Base-by-base conservation (phyloP, 2,113 vertebrate genomes). In the Eptesicus fuscus region DNA sequence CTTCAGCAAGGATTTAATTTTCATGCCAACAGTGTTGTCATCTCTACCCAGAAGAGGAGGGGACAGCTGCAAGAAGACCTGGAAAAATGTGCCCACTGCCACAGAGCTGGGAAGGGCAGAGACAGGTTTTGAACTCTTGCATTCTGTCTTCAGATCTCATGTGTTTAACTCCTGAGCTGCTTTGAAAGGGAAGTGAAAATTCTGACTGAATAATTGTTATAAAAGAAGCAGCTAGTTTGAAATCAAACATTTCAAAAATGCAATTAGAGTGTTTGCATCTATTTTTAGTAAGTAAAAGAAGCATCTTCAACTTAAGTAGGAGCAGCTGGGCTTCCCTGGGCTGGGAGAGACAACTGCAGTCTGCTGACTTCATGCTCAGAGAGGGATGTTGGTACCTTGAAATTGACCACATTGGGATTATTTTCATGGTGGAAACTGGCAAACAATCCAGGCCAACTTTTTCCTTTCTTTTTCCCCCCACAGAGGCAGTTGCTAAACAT, bases 401-500 rank as follows among this genome's bases (percentile, higher is more conserved):
- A 93, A 88, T 67, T 83, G 84, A 95, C 44, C 76, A 67, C 76
- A 35, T 30, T 90, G 35, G 51, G 74, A 88, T 2, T 77, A 76
- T 96, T 47, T 93, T 95, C n/a, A 90, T 42, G 9, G 28, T 11
- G 5, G 37, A 94, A 79, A 51, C 25, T 94, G 79, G 69, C 79
- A 94, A 90, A 86, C 11, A 37, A 20, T 11, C 5, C 61, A 23
- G 61, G 22, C n/a, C 2, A 28, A 18, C 37, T 4, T 40, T 82
- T 30, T 17, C 8, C 16, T 20, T 71, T 13, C 23, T 23, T 37
- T 47, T 32, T 10, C 4, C 23, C 35, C 59, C 56, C 32, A 61
- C 12, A 77, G 37, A 88, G 9, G 23, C 53, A 51, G 69, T 44
- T 63, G 61, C 69, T 96, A 96, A 95, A 88, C 67, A 93, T 67